Conservation (phyloP, 2,797 vertebrate species). For the Rallus crepitans region DNA sequence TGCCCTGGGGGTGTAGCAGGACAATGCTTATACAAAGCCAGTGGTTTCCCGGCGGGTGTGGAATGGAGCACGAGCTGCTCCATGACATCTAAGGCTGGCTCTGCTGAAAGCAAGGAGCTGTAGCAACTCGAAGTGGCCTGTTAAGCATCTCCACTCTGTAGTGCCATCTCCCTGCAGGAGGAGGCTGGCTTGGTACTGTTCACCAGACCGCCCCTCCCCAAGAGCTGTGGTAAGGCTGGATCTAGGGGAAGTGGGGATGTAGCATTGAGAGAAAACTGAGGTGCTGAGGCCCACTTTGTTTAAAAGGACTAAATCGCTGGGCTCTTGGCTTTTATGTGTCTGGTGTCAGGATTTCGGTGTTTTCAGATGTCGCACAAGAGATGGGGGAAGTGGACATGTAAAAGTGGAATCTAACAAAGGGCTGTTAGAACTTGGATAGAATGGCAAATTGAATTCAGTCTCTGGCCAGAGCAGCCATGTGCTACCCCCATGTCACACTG, state of each 20-base stretch:
- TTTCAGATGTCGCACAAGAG: background rate
- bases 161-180: background rate
- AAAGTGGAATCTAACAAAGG: background rate
- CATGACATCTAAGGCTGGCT: background rate
- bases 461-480: fast-evolving
- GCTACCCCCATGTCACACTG: fast-evolving
- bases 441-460: background rate
- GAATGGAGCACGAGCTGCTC: background rate
- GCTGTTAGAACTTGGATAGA: background rate
- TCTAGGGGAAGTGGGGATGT: background rate
- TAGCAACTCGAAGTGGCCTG: background rate
- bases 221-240: background rate
- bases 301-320: background rate
- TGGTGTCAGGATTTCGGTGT: background rate
- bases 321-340: background rate
- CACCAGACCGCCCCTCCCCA: background rate
- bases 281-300: background rate
- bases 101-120: background rate
- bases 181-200: background rate
- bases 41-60: background rate
- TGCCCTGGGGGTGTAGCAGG: background rate
- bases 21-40: background rate
- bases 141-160: background rate
- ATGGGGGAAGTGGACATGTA: background rate
- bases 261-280: background rate